phyloP scores from a whole-genome alignment of 2,888 invertebrate species.

The Apodemia mormo region DNA sequence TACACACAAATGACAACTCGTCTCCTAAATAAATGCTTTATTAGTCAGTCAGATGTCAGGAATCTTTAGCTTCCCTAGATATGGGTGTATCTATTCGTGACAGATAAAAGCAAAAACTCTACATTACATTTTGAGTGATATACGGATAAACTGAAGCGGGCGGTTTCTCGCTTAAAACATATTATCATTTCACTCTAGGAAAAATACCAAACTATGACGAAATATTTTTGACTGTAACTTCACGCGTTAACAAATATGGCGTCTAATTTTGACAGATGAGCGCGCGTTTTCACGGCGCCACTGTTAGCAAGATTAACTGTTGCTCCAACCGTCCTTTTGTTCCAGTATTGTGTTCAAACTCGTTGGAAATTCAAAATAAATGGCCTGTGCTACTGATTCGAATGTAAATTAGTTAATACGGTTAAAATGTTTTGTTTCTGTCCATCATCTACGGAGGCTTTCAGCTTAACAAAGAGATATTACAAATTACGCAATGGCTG shows the following conservation, averaged over 20 bases:
- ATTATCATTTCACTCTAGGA: not conserved
- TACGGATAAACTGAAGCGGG: not conserved
- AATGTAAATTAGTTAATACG: slow-evolving; percentile 76
- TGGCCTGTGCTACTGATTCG: slow-evolving; percentile 74
- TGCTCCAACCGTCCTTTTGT: slow-evolving; percentile 77
- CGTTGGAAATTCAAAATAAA: slow-evolving; percentile 74
- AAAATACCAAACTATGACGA: slow-evolving; percentile 17
- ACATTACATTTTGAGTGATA: too few species aligned
- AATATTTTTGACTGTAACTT: slow-evolving; percentile 19
- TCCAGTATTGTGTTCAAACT: slow-evolving; percentile 59
- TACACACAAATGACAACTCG: too few species aligned
- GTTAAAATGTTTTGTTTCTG: slow-evolving; percentile 70
- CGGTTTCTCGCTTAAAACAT: not conserved
- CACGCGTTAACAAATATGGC: slow-evolving; percentile 54
- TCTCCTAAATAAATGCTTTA: too few species aligned
- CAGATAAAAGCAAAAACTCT: too few species aligned
- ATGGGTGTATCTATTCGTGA: too few species aligned
- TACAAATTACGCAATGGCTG: slow-evolving; percentile 6
- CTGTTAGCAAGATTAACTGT: slow-evolving; percentile 74
- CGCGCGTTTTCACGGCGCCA: slow-evolving; percentile 62
- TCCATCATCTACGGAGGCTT: slow-evolving; percentile 12
- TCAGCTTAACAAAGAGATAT: slow-evolving; percentile 1
- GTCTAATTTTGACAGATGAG: slow-evolving; percentile 71
- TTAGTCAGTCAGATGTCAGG: too few species aligned
- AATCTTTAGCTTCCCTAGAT: too few species aligned